phyloP scores from a whole-genome alignment of 2,797 vertebrate species.

The Mormyrus proboscirostris region DNA sequence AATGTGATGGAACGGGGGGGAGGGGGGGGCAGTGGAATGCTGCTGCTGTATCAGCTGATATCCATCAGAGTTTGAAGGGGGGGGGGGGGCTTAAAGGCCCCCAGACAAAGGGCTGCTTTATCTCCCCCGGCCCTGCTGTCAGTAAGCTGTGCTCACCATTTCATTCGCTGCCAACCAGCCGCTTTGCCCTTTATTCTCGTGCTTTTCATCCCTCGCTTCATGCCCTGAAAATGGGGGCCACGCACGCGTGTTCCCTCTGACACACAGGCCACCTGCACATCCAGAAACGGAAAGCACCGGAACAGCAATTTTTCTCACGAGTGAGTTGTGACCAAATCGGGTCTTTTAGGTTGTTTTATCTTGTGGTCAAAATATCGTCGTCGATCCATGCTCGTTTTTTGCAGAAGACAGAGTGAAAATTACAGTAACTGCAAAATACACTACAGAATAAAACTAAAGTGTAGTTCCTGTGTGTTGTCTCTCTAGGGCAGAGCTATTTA shows the following conservation, averaged over 20 bases:
- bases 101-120: slow-evolving; percentile 1
- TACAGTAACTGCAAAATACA: neutral
- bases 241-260: neutral
- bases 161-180: neutral
- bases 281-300: neutral
- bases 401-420: neutral
- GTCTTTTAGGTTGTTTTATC: neutral
- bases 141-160: neutral
- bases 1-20: neutral
- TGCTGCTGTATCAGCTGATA: slow-evolving; percentile 20
- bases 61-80: neutral
- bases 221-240: neutral
- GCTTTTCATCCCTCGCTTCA: neutral
- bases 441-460: neutral
- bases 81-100: neutral
- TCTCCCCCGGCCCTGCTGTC: neutral
- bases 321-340: neutral
- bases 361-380: neutral
- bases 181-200: neutral
- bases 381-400: neutral
- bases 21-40: neutral
- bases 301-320: neutral
- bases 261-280: neutral
- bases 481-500: neutral
- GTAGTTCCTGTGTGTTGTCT: neutral